Conservation (phyloP, 2,113 vertebrate genomes). For the Atherinomorus stipes region DNA sequence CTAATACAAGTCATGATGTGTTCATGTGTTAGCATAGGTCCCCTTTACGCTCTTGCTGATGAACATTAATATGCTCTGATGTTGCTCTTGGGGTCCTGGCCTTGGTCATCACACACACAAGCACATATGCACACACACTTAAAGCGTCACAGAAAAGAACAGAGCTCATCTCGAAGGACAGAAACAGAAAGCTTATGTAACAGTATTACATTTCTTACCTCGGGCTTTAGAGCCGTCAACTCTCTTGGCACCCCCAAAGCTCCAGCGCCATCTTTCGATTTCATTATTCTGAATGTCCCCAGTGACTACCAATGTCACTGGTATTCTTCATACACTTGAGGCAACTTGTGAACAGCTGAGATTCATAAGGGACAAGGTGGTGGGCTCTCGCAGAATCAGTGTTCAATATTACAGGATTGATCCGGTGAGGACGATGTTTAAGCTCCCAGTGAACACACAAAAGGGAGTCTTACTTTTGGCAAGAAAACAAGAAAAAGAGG, state of each 20-base stretch:
- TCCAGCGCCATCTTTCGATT: slow-evolving; percentile 8
- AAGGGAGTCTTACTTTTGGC: not conserved
- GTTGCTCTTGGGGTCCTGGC: slow-evolving; percentile 42
- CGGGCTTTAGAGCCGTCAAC: slow-evolving; percentile 28
- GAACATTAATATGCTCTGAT: slow-evolving; percentile 41
- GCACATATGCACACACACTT: slow-evolving; percentile 37
- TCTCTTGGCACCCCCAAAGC: slow-evolving; percentile 33
- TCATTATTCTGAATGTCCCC: slow-evolving; percentile 17
- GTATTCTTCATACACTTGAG: slow-evolving; percentile 16
- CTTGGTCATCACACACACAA: slow-evolving; percentile 27
- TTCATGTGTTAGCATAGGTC: not conserved
- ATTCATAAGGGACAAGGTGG: not conserved
- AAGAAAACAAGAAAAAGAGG: slow-evolving; percentile 2
- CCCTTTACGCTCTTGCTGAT: slow-evolving; percentile 28
- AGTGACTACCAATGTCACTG: slow-evolving; percentile 47
- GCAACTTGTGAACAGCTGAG: slow-evolving; percentile 14
- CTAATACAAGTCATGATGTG: not conserved
- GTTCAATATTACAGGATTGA: slow-evolving; percentile 14
- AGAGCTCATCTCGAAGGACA: slow-evolving; percentile 16
- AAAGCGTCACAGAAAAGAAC: slow-evolving; percentile 48
- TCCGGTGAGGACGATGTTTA: not conserved
- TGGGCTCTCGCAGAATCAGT: not conserved
- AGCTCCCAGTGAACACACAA: not conserved
- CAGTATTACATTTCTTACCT: slow-evolving; percentile 40
- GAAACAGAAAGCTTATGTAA: slow-evolving; percentile 58